These are phyloP conservation scores for Thunnus albacares DNA, from an alignment of 2,797 vertebrate genomes.

Conservation along the genomic window DNA sequence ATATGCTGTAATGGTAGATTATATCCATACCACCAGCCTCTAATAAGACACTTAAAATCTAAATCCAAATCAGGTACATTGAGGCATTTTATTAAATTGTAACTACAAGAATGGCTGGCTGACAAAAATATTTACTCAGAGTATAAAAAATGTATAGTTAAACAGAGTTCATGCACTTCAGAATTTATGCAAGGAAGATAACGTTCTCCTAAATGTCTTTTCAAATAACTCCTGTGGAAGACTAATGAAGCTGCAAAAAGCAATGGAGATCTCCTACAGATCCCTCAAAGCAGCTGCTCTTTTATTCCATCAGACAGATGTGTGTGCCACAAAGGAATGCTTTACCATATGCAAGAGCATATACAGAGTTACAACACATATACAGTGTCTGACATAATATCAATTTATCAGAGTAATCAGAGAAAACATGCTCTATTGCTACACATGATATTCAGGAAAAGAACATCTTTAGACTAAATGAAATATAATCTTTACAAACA, in stretches of 20 bases:
- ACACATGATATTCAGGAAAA: too few species aligned
- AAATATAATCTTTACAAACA: conserved; percentile 18
- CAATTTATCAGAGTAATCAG: conserved; percentile 3
- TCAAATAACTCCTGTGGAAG: conserved; percentile 37
- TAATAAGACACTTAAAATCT: neutral
- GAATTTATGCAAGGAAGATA: conserved; percentile 21
- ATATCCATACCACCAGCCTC: neutral
- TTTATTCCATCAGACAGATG: conserved; percentile 50
- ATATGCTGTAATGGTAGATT: neutral
- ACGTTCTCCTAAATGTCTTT: conserved; percentile 36
- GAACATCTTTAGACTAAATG: too few species aligned
- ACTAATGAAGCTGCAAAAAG: conserved; percentile 35
- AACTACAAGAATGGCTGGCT: neutral
- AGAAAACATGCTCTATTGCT: conserved; percentile 3
- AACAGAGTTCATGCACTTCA: conserved; percentile 16
- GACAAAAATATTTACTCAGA: conserved; percentile 20
- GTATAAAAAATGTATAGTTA: neutral
- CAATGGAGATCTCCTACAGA: conserved; percentile 30
- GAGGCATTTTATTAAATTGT: neutral
- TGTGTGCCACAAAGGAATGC: conserved; percentile 59
- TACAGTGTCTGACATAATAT: conserved; percentile 32
- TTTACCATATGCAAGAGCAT: conserved; percentile 25
- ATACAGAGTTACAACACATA: conserved; percentile 10
- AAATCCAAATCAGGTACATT: neutral
- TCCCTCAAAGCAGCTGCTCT: conserved; percentile 51